These are phyloP conservation scores for Acanthurus lineatus DNA, from an alignment of 2,797 vertebrate species.

Conservation along the genomic window DNA sequence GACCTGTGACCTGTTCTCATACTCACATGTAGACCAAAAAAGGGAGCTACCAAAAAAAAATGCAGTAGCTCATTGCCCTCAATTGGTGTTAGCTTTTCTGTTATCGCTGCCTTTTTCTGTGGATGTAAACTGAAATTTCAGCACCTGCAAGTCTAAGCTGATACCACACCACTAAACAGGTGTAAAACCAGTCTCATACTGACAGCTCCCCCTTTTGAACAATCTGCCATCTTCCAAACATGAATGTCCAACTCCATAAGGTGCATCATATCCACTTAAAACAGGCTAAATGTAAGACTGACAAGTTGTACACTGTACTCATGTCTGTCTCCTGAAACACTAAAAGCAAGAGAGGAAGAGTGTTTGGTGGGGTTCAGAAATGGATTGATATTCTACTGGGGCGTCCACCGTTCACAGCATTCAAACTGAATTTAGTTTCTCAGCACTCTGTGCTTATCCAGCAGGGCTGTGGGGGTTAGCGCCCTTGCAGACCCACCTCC, in stretches of 20 bases:
- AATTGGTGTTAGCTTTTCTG: not conserved
- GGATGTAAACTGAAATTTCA: not conserved
- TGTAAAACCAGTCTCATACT: not conserved
- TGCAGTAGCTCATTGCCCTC: not conserved
- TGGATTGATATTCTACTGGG: slow-evolving; percentile 77
- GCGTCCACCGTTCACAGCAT: slow-evolving; percentile 54
- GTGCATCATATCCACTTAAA: slow-evolving; percentile 17
- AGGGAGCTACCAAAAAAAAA: not conserved
- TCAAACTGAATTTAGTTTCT: slow-evolving; percentile 62
- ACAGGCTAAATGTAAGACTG: slow-evolving; percentile 9
- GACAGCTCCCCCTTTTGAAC: not conserved
- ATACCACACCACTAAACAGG: not conserved
- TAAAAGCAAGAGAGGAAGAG: not conserved
- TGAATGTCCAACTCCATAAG: not conserved
- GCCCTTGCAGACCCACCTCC: slow-evolving; percentile 61
- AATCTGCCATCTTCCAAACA: not conserved
- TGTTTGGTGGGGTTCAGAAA: slow-evolving; percentile 32
- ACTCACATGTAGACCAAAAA: no score
- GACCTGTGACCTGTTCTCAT: no score
- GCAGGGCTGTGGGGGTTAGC: slow-evolving; percentile 77
- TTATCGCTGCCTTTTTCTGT: not conserved
- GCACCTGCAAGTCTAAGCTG: not conserved
- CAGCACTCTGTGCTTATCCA: slow-evolving; percentile 69
- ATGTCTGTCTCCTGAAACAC: not conserved
- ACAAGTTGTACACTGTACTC: not conserved